Percentiles rank a stretch among this genome's conserved stretches.
Evolutionary conservation across 2,797 vertebrate genomes (phyloP).

Genomic region (Paguma larvata): DNA sequence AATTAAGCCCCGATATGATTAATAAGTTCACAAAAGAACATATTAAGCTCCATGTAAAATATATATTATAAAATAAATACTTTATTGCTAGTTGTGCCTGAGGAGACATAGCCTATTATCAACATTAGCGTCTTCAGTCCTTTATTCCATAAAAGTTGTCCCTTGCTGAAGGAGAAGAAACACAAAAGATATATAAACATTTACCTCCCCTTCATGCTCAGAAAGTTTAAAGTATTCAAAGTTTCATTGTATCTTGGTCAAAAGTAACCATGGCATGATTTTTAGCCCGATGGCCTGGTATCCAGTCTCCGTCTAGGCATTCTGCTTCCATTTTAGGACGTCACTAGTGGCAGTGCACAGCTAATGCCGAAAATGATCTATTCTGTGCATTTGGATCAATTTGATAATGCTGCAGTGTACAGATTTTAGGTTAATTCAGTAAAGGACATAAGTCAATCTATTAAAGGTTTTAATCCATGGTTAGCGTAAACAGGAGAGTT

Average conservation of each 20-base stretch:
- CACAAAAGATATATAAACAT: not conserved
- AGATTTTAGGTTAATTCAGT: not conserved
- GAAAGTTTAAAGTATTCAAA: not conserved
- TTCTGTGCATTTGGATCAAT: not conserved
- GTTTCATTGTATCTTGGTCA: not conserved
- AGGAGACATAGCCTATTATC: not conserved
- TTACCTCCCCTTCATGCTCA: not conserved
- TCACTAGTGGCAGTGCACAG: not conserved
- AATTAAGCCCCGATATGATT: not conserved
- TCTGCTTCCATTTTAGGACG: rapidly evolving
- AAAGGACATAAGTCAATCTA: not conserved
- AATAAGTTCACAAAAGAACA: not conserved
- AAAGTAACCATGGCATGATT: not conserved
- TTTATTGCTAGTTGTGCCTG: not conserved
- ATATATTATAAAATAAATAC: slow-evolving; percentile 1
- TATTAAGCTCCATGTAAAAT: slow-evolving; percentile 15
- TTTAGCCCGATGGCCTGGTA: not conserved
- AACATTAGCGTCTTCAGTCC: not conserved
- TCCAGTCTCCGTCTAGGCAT: not conserved
- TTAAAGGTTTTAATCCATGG: not conserved
- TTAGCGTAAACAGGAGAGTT: not conserved
- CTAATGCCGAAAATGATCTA: not conserved
- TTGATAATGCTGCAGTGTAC: not conserved
- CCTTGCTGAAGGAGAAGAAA: not conserved
- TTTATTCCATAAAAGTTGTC: not conserved